phyloP scores from a whole-genome alignment of 1,140 invertebrate species.

The Scaptodrosophila lebanonensis region DNA sequence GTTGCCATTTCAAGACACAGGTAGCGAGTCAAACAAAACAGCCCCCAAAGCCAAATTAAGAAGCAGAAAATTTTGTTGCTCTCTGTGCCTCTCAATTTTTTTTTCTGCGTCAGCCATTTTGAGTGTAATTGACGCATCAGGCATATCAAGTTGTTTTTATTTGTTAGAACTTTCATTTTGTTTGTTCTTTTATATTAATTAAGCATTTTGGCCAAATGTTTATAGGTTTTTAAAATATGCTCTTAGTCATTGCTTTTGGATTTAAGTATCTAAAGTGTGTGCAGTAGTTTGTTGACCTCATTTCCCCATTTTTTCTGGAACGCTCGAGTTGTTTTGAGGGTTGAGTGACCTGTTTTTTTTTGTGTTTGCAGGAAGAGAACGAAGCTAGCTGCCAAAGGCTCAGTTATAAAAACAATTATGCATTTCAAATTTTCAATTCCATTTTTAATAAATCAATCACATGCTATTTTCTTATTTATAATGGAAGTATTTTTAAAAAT shows the following conservation, averaged over 20 bases:
- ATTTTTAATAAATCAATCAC: slow-evolving; percentile 1
- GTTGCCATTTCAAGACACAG: slow-evolving; percentile 7
- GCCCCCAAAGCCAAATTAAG: slow-evolving; percentile 1
- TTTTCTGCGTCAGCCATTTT: slow-evolving; percentile 41
- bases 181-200: background rate
- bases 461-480: background rate
- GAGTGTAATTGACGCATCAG: slow-evolving; percentile 30
- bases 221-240: background rate
- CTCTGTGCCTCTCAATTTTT: background rate
- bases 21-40: slow-evolving; percentile 18
- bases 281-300: slow-evolving; percentile 64
- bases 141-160: slow-evolving; percentile 27
- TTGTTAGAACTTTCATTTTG: no score
- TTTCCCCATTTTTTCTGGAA: slow-evolving; percentile 24
- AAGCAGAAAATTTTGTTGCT: slow-evolving; percentile 4
- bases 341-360: slow-evolving; percentile 63
- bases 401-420: no score
- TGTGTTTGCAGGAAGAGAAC: no score
- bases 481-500: background rate
- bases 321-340: no score
- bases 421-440: no score
- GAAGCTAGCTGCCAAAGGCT: no score
- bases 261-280: slow-evolving; percentile 1
- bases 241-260: slow-evolving; percentile 8
- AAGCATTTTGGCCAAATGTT: background rate